A percentile compares a stretch with the other conserved stretches of the same genome.
Conservation (phyloP, 2,113 vertebrate species). For the Labeo rohita region DNA sequence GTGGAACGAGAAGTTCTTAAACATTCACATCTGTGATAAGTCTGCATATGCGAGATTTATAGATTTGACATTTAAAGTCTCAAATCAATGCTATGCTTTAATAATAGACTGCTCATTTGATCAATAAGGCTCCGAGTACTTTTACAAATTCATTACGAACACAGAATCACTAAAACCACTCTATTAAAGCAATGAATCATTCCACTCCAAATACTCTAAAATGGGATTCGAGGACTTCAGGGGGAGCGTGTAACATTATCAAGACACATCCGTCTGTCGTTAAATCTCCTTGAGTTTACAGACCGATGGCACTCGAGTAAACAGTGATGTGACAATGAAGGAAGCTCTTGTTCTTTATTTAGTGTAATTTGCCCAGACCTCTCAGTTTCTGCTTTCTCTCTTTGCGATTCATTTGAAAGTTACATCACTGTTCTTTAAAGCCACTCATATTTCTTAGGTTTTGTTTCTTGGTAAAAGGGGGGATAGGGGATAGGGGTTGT, state of each 20-base stretch:
- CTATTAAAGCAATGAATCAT: constrained; percentile 21
- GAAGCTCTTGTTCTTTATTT: constrained; percentile 66
- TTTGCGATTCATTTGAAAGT: constrained; percentile 61
- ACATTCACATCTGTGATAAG: not conserved
- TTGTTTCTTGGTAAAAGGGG: constrained; percentile 27
- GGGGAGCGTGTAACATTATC: constrained; percentile 60
- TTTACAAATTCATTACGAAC: not conserved
- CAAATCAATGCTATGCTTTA: not conserved
- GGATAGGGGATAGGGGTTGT: constrained; percentile 7
- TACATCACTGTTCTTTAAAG: constrained; percentile 61
- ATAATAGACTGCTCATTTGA: constrained; percentile 19
- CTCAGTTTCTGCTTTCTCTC: constrained; percentile 55
- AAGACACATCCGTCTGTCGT: constrained; percentile 62
- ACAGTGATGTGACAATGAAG: constrained; percentile 68
- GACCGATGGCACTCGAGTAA: constrained; percentile 68
- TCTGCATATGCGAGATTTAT: not conserved
- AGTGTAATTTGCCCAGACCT: constrained; percentile 58
- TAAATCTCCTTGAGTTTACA: constrained; percentile 70
- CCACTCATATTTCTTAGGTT: constrained; percentile 63
- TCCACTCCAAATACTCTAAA: constrained; percentile 10
- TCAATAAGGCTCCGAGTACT: constrained; percentile 8
- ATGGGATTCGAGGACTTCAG: not conserved
- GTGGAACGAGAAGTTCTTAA: not conserved
- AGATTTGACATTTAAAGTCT: not conserved
- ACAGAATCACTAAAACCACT: constrained; percentile 19